Base-by-base conservation (phyloP, 2,113 vertebrate genomes). In the Lepus americanus region DNA sequence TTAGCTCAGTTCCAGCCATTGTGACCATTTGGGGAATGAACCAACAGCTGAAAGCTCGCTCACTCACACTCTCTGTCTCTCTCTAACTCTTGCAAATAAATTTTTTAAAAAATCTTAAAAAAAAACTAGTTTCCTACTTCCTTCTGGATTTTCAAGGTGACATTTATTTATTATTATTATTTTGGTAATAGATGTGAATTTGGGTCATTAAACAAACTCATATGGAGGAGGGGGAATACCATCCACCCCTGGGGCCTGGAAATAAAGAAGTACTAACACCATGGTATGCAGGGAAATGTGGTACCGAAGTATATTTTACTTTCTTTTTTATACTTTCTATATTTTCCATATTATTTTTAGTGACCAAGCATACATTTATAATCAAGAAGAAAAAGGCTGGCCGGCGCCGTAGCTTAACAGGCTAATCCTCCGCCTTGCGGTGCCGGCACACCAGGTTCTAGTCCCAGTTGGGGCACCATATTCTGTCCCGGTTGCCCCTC, bases 101-200 rank as follows among this genome's bases (percentile, higher is more conserved):
- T 44, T 44, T 5, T 5, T 5, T 5, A 44, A 44, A 44, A 44
- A 44, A 39, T 79, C 31, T 84, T 19, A 77, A 77, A 63, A 7
- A 19, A 59, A 91, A 93, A 84, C n/a, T 39, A 69, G 44, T 31
- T 87, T 76, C n/a, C 36, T 51, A 91, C 22, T 88, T 92, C 76
- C 51, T 92, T 92, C 61, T 89, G 61, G 5, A 7, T 87, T 86
- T 87, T 90, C 61, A 92, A 66, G 2, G 7, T 95, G 39, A 83
- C 19, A 53, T 86, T 33, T 69, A n/a, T 55, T n/a, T 36, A 73
- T 61, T 69, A 73, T 61, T 69, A 44, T 44, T 44, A 44, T 44
- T 64, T 83, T 51, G 20, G 27, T 36, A 63, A 22, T 53, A 72
- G 11, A 69, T 76, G 27, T 69, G 25, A 93, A 82, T 96, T 89